These are phyloP conservation scores for Malacoctenus gilli DNA, from an alignment of 2,797 vertebrate genomes.

Conservation along the genomic window DNA sequence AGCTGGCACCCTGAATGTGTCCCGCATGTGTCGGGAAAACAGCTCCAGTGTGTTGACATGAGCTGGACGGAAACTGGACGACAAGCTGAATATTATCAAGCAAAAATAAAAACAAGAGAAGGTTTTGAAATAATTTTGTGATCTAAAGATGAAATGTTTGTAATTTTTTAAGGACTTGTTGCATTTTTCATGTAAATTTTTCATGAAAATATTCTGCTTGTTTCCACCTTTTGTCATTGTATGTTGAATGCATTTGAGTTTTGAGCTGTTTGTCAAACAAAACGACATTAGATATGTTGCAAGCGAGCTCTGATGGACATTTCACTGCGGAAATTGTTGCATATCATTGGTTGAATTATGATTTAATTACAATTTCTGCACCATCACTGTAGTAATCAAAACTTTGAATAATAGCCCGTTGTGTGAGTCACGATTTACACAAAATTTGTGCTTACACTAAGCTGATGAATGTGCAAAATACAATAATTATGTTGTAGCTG, in stretches of 20 bases:
- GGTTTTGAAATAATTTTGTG: no score
- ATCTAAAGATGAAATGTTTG: no score
- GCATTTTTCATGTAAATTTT: not conserved
- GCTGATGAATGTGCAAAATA: slow-evolving; percentile 23
- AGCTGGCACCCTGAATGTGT: slow-evolving; percentile 38
- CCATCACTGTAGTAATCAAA: no score
- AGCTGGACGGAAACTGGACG: not conserved
- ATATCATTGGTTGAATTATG: no score
- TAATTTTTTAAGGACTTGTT: not conserved
- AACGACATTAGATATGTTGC: no score
- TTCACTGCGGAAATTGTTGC: no score
- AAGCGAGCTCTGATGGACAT: no score
- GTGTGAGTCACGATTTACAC: slow-evolving; percentile 2
- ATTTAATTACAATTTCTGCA: no score
- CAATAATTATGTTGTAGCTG: slow-evolving; percentile 25
- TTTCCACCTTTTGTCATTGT: not conserved
- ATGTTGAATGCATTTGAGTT: not conserved
- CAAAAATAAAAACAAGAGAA: slow-evolving; percentile 8
- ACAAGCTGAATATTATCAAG: not conserved
- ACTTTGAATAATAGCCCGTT: slow-evolving; percentile 5
- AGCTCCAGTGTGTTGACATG: not conserved
- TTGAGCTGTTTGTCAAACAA: not conserved
- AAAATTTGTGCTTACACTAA: slow-evolving; percentile 22
- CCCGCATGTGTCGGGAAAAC: slow-evolving; percentile 36
- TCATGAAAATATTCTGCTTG: not conserved